Base-by-base conservation (phyloP, 2,113 vertebrate species). In the Calidris pugnax region DNA sequence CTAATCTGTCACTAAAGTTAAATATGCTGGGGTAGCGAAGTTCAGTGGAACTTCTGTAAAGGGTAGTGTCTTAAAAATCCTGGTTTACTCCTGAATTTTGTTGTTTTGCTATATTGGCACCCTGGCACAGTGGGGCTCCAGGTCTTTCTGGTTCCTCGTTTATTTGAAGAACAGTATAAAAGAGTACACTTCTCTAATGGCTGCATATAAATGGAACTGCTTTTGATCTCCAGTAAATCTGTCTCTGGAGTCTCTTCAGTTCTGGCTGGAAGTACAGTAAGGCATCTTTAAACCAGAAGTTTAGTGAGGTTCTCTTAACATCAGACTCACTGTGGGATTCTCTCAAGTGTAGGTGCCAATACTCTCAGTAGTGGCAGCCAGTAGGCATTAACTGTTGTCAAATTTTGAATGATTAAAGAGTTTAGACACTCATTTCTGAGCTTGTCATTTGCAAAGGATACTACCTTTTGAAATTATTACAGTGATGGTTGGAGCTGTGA, bases 201-300 rank as follows among this genome's bases (percentile, higher is more conserved):
- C 45, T 92, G 33, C 16, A 16, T 63, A 27, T 85, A 71, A 87
- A 80, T 71, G 32, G 22, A 63, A 47, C 15, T 84, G 51, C 37
- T 56, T 93, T 84, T 93, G 68, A 77, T 74, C 48, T 80, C n/a
- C 21, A 73, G 53, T 39, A 66, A 68, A 90, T 37, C 59, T 55
- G 27, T 72, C 75, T 87, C 66, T 33, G 23, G 23, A 67, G 51
- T 74, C 14, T 91, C 57, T 93, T 91, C 66, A 53, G 11, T 87
- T 69, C 37, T 64, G 24, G 11, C 51, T 87, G 48, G 62, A 82
- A 95, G 55, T 73, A 59, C 23, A 63, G 33, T 33, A 62, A 87
- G 50, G 16, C n/a, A 41, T 78, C 79, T 91, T 87, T 87, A 83
- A 90, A 82, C 64, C 47, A 73, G 37, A 77, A 76, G 20, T 37